These are phyloP conservation scores for Amblyjoppa proteus DNA, from an alignment of 2,888 invertebrate species.

Conservation along the genomic window DNA sequence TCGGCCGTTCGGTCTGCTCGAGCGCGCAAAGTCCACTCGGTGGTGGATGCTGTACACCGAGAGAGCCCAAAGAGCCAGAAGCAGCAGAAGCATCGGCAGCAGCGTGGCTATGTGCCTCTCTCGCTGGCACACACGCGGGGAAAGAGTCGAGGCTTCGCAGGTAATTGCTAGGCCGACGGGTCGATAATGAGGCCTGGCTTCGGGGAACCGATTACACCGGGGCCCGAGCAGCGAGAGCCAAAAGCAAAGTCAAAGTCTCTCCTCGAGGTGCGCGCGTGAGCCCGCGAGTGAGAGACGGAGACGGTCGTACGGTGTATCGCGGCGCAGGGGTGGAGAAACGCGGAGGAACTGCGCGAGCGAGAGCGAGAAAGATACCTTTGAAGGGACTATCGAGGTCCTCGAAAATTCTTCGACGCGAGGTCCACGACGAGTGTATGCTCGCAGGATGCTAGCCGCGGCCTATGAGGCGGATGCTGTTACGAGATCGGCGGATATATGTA, in stretches of 20 bases:
- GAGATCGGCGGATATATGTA: constrained; percentile 35
- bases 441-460: constrained; percentile 34
- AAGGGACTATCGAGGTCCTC: constrained; percentile 44
- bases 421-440: constrained; percentile 4
- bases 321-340: constrained; percentile 12
- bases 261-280: constrained; percentile 66
- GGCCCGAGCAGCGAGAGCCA: constrained; percentile 77
- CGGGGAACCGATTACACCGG: constrained; percentile 85
- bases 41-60: constrained; percentile 62
- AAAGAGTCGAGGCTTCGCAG: constrained; percentile 83
- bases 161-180: constrained; percentile 85
- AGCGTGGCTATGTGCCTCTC: constrained; percentile 59
- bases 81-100: constrained; percentile 55
- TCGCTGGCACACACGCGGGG: constrained; percentile 72
- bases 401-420: constrained; percentile 27
- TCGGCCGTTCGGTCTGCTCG: constrained; percentile 41
- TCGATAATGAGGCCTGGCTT: constrained; percentile 85
- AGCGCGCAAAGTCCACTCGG: constrained; percentile 58
- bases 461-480: constrained; percentile 50
- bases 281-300: constrained; percentile 55
- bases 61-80: constrained; percentile 33
- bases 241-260: constrained; percentile 76
- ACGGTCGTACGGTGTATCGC: constrained; percentile 1
- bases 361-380: constrained; percentile 55
- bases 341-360: constrained; percentile 46